These are phyloP conservation scores for Chrysodeixis includens DNA, from an alignment of 2,888 invertebrate genomes.

Conservation along the genomic window DNA sequence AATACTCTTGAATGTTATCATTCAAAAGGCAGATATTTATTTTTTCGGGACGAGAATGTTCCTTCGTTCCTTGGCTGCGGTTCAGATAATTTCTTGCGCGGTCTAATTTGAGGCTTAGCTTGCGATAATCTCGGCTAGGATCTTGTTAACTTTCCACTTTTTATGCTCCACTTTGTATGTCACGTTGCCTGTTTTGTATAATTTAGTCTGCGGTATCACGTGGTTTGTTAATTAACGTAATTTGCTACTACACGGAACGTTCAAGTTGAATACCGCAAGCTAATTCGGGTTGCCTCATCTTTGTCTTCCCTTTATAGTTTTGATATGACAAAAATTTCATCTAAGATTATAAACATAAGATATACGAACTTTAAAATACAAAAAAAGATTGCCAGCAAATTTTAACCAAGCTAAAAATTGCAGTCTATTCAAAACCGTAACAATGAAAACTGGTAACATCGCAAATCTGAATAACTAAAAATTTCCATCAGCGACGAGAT, in stretches of 20 bases:
- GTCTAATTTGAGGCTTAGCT: slow-evolving; percentile 60
- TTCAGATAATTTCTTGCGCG: slow-evolving; percentile 54
- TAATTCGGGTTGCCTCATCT: too few relatives aligned
- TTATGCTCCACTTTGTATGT: slow-evolving; percentile 50
- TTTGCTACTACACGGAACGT: slow-evolving; percentile 31
- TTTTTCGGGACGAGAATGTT: slow-evolving; percentile 27
- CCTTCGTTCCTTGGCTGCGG: slow-evolving; percentile 35
- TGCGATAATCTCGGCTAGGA: slow-evolving; percentile 56
- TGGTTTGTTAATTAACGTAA: slow-evolving; percentile 34
- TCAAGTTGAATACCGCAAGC: slow-evolving; percentile 3
- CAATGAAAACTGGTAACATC: background rate
- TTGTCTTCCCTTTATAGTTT: too few relatives aligned
- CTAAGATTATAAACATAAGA: too few relatives aligned
- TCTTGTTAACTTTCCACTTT: slow-evolving; percentile 61
- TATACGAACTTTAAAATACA: too few relatives aligned
- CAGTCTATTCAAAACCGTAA: background rate
- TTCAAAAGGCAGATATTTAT: slow-evolving; percentile 53
- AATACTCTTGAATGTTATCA: slow-evolving; percentile 49
- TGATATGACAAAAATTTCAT: too few relatives aligned
- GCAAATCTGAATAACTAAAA: slow-evolving; percentile 22
- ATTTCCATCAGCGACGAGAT: slow-evolving; percentile 21
- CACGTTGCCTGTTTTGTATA: slow-evolving; percentile 48
- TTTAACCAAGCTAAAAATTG: too few relatives aligned
- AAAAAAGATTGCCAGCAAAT: too few relatives aligned
- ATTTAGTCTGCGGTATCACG: slow-evolving; percentile 39